Percentiles rank a stretch among this genome's conserved stretches.
Conservation (phyloP, 2,113 vertebrate genomes). For the Serilophus lunatus region DNA sequence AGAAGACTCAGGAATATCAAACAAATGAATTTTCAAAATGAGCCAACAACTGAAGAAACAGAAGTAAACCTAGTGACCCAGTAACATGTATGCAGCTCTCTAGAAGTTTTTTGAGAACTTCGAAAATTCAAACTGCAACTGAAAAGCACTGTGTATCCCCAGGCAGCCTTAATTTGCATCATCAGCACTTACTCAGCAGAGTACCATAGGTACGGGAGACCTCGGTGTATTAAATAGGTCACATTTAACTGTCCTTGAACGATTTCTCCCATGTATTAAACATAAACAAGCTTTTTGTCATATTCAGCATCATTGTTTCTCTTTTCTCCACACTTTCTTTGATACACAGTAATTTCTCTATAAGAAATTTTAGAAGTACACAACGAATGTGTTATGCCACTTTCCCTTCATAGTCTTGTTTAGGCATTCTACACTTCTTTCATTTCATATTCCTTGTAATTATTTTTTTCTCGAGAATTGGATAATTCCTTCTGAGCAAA, state of each 20-base stretch:
- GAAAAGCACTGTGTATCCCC: constrained; percentile 47
- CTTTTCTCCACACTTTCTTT: neutral
- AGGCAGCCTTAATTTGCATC: constrained; percentile 63
- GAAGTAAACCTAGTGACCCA: constrained; percentile 42
- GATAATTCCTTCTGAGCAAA: neutral
- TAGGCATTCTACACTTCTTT: neutral
- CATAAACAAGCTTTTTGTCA: constrained; percentile 58
- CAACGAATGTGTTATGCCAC: neutral
- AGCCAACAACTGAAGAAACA: neutral
- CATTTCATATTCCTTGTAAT: neutral
- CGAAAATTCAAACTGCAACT: constrained; percentile 44
- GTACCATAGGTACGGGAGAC: constrained; percentile 19
- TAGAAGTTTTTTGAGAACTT: constrained; percentile 58
- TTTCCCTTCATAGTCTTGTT: neutral
- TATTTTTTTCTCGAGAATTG: neutral
- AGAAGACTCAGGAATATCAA: constrained; percentile 1
- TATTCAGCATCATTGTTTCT: neutral
- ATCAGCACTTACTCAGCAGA: constrained; percentile 53
- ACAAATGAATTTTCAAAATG: neutral
- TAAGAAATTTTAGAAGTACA: neutral
- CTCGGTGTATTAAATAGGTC: constrained; percentile 45
- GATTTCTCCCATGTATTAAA: constrained; percentile 44
- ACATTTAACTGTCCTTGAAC: constrained; percentile 60
- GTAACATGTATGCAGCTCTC: constrained; percentile 21
- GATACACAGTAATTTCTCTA: neutral